These are phyloP conservation scores for Agraylea sexmaculata DNA, from an alignment of 1,140 invertebrate genomes.

Conservation along the genomic window DNA sequence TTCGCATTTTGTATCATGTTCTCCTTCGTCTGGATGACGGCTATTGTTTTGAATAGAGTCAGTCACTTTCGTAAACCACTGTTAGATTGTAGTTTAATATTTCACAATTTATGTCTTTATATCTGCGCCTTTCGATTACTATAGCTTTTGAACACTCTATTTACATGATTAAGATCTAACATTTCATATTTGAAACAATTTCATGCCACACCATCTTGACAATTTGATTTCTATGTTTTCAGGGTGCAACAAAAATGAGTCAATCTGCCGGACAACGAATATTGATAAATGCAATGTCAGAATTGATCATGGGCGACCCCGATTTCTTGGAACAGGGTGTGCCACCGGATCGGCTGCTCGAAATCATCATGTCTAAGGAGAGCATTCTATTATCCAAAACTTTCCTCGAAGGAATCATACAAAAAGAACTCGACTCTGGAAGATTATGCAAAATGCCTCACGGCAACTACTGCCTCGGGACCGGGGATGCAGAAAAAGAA, in stretches of 20 bases:
- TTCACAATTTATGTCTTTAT: too few relatives aligned
- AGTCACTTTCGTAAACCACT: too few relatives aligned
- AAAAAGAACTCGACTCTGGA: constrained; percentile 52
- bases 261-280: constrained; percentile 34
- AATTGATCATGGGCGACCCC: constrained; percentile 55
- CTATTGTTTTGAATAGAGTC: too few relatives aligned
- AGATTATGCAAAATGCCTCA: constrained; percentile 53
- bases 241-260: constrained; percentile 30
- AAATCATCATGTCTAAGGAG: constrained; percentile 49
- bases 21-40: too few relatives aligned
- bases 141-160: too few relatives aligned
- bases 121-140: too few relatives aligned
- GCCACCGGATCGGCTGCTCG: constrained; percentile 49
- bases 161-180: too few relatives aligned
- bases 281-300: constrained; percentile 52
- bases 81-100: too few relatives aligned
- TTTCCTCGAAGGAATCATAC: constrained; percentile 50
- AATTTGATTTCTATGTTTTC: constrained; percentile 8
- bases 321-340: constrained; percentile 60
- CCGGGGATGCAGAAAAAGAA: constrained; percentile 26
- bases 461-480: constrained; percentile 53
- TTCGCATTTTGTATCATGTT: too few relatives aligned
- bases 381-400: constrained; percentile 50
- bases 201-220: too few relatives aligned
- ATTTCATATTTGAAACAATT: too few relatives aligned